Percentiles rank a stretch among this genome's conserved stretches.
These are phyloP conservation scores for Coreoperca whiteheadi DNA, from an alignment of 2,113 vertebrate species.

Conservation along the genomic window DNA sequence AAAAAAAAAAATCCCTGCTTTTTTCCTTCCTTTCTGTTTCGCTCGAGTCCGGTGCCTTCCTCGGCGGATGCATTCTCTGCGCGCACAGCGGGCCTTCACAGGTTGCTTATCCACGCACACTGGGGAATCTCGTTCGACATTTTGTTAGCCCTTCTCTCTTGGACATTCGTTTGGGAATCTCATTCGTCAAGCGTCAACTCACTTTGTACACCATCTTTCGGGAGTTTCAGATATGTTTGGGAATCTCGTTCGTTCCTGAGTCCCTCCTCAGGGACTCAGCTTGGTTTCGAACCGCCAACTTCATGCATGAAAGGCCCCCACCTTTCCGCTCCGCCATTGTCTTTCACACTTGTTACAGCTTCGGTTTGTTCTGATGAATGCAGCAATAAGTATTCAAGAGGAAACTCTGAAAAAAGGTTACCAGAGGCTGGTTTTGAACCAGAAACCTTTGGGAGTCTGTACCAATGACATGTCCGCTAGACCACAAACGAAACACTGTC, in stretches of 20 bases:
- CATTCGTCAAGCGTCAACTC: no score
- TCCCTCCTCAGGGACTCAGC: not conserved
- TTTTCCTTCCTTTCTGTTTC: no score
- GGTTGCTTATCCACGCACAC: no score
- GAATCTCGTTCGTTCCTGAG: not conserved
- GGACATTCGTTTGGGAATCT: no score
- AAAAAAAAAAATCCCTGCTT: no score
- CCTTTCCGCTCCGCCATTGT: not conserved
- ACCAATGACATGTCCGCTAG: accelerated
- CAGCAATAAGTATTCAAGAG: not conserved
- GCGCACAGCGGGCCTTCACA: no score
- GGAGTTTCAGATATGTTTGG: not conserved
- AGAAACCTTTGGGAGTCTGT: accelerated
- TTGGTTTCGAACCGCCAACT: not conserved
- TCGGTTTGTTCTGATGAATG: not conserved
- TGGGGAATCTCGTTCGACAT: no score
- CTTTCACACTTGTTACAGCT: not conserved
- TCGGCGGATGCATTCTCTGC: no score
- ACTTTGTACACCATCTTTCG: not conserved
- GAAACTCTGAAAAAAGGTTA: not conserved
- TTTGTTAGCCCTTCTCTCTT: no score
- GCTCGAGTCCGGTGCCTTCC: no score
- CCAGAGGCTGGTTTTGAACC: not conserved
- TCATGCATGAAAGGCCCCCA: not conserved
- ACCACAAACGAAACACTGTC: accelerated